phyloP scores from a whole-genome alignment of 2,113 vertebrate genomes.

The Cynopterus brachyotis region DNA sequence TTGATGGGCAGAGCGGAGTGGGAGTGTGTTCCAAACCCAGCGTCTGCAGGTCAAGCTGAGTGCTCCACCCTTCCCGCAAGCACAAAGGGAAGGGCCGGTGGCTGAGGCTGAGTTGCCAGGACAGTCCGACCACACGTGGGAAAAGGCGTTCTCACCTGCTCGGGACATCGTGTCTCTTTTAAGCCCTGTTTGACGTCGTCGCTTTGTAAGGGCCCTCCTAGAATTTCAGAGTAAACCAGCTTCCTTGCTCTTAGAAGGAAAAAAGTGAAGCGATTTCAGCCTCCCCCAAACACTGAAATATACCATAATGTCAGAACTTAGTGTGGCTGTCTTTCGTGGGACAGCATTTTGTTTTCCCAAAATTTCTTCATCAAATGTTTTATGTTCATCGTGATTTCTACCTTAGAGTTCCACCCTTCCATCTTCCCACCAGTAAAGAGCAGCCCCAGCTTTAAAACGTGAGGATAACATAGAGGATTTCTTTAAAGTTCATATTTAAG shows the following conservation, averaged over 20 bases:
- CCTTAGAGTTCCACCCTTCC: neutral
- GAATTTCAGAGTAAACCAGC: neutral
- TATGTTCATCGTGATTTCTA: constrained; percentile 63
- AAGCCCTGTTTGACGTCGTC: neutral
- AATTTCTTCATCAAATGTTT: constrained; percentile 74
- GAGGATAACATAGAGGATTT: constrained; percentile 62
- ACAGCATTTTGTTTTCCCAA: constrained; percentile 66
- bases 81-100: neutral
- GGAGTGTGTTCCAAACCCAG: neutral
- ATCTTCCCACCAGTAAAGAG: constrained; percentile 48
- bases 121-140: neutral
- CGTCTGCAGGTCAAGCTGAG: neutral
- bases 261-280: neutral
- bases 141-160: neutral
- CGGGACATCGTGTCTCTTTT: neutral
- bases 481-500: constrained; percentile 14
- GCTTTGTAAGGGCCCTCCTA: neutral
- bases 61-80: neutral
- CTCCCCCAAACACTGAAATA: neutral
- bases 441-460: constrained; percentile 32
- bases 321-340: constrained; percentile 61
- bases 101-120: neutral
- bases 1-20: neutral
- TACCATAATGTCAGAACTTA: neutral
- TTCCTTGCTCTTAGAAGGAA: neutral